Base-by-base conservation (phyloP, 2,113 vertebrate species). In the Laticauda colubrina region DNA sequence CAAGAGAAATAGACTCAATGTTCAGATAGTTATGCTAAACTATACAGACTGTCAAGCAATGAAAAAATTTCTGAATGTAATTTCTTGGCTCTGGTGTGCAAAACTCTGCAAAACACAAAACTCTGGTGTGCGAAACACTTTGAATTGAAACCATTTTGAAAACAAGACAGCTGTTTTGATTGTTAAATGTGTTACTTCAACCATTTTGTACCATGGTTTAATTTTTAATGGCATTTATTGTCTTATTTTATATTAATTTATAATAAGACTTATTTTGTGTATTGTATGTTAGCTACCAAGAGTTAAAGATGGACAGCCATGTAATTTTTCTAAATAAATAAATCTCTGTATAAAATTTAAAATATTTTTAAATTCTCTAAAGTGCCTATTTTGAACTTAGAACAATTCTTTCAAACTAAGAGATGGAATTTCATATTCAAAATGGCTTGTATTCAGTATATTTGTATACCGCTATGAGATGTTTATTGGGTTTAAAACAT, bases 1-100 rank as follows among this genome's bases (percentile, higher is more conserved):
- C 24, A 48, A 59, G 9, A 61, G 39, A 61, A 61, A 89, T 59
- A 43, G 53, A 39, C 64, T 20, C 24, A 69, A 1, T 34, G 29
- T 54, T n/a, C 75, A n/a, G 89, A 39, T 23, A 39, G 26, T 20
- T 54, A 54, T 55, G 51, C 2, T 75, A 90, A 53, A 18, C 34
- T 81, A 85, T 55, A 43, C 26, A 14, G 24, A n/a, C 56, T 23
- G 15, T 55, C 29, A 29, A 87, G 48, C 86, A 87, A 87, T 88
- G 21, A 18, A n/a, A 61, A 89, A 81, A 26, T 34, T 55, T 81
- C 64, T 94, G 59, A 94, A 95, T 93, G 96, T 92, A 57, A 89
- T 92, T 92, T 95, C 93, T 95, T 90, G 93, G 92, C 94, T 54
- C 85, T 54, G 14, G 18, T 20, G 5, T 20, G 15, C 6, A 81